Evolutionary conservation across 2,797 vertebrate species (phyloP).

Genomic region (Pelodytes ibericus): DNA sequence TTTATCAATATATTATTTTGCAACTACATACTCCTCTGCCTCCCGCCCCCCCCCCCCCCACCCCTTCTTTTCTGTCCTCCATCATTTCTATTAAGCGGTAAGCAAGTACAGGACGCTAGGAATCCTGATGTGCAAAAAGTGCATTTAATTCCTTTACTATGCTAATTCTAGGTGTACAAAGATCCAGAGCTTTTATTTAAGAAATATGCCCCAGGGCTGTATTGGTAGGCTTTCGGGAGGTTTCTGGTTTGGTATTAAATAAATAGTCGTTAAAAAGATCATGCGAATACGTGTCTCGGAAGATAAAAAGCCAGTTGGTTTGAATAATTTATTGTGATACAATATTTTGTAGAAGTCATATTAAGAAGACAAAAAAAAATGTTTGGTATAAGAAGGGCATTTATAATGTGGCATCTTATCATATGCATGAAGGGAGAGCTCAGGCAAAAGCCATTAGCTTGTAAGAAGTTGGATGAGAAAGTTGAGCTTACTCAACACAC

Average conservation of each 20-base stretch:
- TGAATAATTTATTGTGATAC: conserved; percentile 83
- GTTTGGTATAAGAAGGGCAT: conserved; percentile 60
- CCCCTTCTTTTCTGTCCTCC: conserved; percentile 61
- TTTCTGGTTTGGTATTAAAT: conserved; percentile 88
- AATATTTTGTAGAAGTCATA: conserved; percentile 82
- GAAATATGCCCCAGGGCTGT: conserved; percentile 89
- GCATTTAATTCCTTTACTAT: conserved; percentile 83
- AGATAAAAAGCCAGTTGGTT: conserved; percentile 91
- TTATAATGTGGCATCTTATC: conserved; percentile 60
- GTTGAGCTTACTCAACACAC: conserved; percentile 15
- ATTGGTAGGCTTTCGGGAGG: conserved; percentile 84
- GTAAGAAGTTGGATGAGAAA: conserved; percentile 37
- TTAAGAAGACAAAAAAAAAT: conserved; percentile 67
- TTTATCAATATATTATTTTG: conserved; percentile 63
- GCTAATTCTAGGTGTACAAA: conserved; percentile 91
- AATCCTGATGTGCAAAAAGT: conserved; percentile 67
- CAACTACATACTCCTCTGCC: conserved; percentile 68
- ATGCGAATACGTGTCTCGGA: conserved; percentile 86
- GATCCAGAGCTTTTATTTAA: conserved; percentile 92
- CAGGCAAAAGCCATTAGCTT: conserved; percentile 47
- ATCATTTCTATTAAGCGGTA: conserved; percentile 74
- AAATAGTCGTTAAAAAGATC: conserved; percentile 96
- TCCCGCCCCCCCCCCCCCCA: no score
- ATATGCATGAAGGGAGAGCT: conserved; percentile 73
- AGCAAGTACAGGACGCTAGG: conserved; percentile 74